Percentiles rank a stretch among this genome's conserved stretches.
phyloP scores from a whole-genome alignment of 2,113 vertebrate genomes.

The Columbina picui region DNA sequence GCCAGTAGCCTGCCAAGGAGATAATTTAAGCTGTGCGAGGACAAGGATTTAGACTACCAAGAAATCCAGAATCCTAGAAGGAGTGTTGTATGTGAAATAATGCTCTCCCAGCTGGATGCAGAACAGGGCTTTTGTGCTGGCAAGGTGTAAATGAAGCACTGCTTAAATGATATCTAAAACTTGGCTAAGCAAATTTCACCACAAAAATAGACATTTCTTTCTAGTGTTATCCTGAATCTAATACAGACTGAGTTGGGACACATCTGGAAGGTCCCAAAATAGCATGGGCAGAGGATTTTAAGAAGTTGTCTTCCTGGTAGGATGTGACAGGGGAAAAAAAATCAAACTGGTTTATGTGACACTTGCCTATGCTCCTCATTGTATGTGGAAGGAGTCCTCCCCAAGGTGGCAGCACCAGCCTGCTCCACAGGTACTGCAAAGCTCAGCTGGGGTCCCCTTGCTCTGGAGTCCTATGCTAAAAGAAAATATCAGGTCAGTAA shows the following conservation, averaged over 20 bases:
- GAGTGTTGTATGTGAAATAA: not conserved
- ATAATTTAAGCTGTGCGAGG: not conserved
- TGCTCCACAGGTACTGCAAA: slow-evolving; percentile 56
- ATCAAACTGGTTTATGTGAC: not conserved
- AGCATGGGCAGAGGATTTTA: slow-evolving; percentile 15
- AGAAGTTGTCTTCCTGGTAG: slow-evolving; percentile 48
- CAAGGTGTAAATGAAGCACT: not conserved
- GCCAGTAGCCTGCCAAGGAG: not conserved
- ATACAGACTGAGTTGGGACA: not conserved
- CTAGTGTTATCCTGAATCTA: not conserved
- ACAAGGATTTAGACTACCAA: not conserved
- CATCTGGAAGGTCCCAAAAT: slow-evolving; percentile 61
- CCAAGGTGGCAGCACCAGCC: slow-evolving; percentile 77
- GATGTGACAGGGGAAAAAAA: not conserved
- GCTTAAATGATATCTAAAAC: not conserved
- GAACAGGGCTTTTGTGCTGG: not conserved
- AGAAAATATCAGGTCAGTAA: not conserved
- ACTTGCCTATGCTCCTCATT: not conserved
- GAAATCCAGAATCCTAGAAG: not conserved
- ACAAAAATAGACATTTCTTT: not conserved
- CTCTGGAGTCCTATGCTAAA: not conserved
- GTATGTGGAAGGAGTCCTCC: slow-evolving; percentile 35
- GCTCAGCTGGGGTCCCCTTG: not conserved
- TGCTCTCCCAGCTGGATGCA: not conserved
- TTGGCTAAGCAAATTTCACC: not conserved